Base-by-base conservation (phyloP, 2,797 vertebrate genomes). In the Brachymystax lenok region DNA sequence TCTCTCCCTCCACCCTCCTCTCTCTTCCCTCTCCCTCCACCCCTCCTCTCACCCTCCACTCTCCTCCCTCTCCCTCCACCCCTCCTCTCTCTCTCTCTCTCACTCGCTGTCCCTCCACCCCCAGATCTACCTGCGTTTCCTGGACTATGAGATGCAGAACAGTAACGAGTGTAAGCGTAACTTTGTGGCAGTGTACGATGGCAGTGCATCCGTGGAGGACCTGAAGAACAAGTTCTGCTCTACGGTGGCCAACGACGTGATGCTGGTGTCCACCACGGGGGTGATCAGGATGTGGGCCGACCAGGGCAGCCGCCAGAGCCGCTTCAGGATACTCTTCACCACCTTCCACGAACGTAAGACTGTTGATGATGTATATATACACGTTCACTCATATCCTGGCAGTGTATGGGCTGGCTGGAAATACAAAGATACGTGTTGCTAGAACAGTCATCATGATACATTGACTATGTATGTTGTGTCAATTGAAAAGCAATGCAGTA, bases 141-240 rank as follows among this genome's bases (percentile, higher is more conserved):
- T 99, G 86, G 97, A 99, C 92, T 99, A 99, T 0, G 97, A 99
- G 92, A 98, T 99, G 98, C 97, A 98, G 90, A 99, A 99, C 83
- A 99, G 98, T 74, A 99, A 99, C 0, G 98, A 99, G 84, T 99
- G 98, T 91, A 99, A 99, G 89, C 93, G 97, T 82, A 99, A 99
- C 88, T 99, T 99, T 71, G 98, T 99, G 86, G 98, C 98, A 0
- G 97, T 99, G 76, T 99, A 99, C 13, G 98, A 99, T 0, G 98
- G 98, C 67, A 97, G 98, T 92, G 98, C 97, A 64, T 96, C 97
- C 0, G 98, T 99, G 91, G 97, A 98, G 87, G 97, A 99, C 87
- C 89, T 99, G 86, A 98, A 97, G 88, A 97, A 95, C 5, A 99
- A 99, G 86, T 99, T 96, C 92, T 99, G 98, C 90, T 99, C 98